Evolutionary conservation across 2,888 invertebrate species (phyloP).

Genomic region (Ichneumoninae sp.): DNA sequence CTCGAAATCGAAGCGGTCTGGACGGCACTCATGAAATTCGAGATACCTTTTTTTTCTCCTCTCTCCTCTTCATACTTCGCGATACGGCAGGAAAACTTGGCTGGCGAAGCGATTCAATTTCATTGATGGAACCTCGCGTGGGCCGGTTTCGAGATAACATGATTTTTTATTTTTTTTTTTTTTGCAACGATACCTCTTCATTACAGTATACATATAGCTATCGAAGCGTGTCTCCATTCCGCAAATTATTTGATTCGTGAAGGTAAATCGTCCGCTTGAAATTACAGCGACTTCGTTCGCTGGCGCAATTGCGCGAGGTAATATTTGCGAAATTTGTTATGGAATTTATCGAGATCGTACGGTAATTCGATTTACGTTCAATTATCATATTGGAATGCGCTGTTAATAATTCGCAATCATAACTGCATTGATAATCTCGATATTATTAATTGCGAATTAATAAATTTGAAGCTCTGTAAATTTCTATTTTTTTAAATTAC

Average conservation of each 20-base stretch:
- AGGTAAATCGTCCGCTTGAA: neutral
- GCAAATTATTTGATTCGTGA: neutral
- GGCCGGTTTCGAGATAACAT: neutral
- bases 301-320: neutral
- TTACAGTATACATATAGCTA: too few species aligned
- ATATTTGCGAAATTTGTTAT: neutral
- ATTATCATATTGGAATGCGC: too few species aligned
- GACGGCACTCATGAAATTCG: slow-evolving; percentile 34
- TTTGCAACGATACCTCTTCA: neutral
- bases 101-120: slow-evolving; percentile 46
- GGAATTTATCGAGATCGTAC: neutral
- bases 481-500: neutral
- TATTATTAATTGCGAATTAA: neutral
- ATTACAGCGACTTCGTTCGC: too few species aligned
- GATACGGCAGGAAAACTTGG: slow-evolving; percentile 40
- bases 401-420: too few species aligned
- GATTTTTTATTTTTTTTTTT: neutral
- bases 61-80: neutral
- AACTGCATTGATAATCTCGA: too few species aligned
- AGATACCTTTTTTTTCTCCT: neutral
- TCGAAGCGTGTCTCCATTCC: neutral
- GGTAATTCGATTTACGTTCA: slow-evolving; percentile 6
- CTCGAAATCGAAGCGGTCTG: slow-evolving; percentile 33
- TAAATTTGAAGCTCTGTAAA: neutral
- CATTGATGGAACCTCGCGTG: slow-evolving; percentile 35